Evolutionary conservation across 2,888 invertebrate species (phyloP).

Genomic region (Rotaria socialis): DNA sequence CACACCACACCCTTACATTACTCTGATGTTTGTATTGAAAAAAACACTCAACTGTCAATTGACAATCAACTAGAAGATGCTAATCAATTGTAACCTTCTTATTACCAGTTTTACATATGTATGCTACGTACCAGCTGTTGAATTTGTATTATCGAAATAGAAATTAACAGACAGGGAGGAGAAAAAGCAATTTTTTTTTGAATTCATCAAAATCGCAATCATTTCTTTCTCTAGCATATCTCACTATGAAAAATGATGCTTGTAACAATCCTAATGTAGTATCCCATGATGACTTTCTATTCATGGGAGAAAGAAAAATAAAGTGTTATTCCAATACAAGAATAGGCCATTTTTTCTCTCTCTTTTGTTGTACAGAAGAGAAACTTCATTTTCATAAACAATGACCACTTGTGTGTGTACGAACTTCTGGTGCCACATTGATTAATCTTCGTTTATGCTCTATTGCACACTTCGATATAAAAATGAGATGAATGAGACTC

Average conservation of each 20-base stretch:
- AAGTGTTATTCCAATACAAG: not conserved
- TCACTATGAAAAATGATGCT: not conserved
- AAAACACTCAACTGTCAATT: not conserved
- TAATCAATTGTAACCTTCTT: not conserved
- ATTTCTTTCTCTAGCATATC: not conserved
- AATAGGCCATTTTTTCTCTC: not conserved
- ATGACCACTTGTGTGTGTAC: not conserved
- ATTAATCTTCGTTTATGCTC: conserved; percentile 21
- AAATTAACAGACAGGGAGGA: not conserved
- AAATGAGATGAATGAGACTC: not conserved
- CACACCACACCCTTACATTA: not conserved
- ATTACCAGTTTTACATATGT: too few relatives aligned
- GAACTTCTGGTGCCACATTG: not conserved
- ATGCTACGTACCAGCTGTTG: not conserved
- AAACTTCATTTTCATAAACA: not conserved
- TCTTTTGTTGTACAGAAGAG: not conserved
- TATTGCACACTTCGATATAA: not conserved
- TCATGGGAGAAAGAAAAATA: not conserved
- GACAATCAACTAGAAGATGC: not conserved
- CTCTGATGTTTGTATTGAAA: not conserved
- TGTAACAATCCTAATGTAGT: too few relatives aligned
- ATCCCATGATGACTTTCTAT: not conserved
- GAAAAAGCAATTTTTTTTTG: not conserved
- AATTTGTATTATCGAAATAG: not conserved
- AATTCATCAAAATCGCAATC: not conserved